Percentiles rank a stretch among this genome's conserved stretches.
Conservation (phyloP, 2,888 invertebrate genomes). For the Tipula confusa region DNA sequence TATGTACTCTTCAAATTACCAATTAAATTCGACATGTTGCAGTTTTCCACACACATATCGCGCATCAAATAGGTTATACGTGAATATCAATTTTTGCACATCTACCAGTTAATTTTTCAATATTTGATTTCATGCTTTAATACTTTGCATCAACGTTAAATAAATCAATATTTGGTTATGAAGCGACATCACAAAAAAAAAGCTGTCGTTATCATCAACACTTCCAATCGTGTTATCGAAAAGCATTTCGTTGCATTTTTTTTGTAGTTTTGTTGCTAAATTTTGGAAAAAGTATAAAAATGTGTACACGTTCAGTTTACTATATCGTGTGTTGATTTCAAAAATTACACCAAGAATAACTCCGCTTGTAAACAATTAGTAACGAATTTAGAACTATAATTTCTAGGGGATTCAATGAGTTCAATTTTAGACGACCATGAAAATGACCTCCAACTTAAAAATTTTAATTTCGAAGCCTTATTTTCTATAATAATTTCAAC, state of each 20-base stretch:
- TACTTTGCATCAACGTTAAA: not conserved
- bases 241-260: not conserved
- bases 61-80: not conserved
- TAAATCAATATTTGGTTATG: not conserved
- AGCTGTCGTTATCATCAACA: not conserved
- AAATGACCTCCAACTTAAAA: too few species aligned
- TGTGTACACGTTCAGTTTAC: too few species aligned
- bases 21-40: not conserved
- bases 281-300: not conserved
- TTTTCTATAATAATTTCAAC: too few species aligned
- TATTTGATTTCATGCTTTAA: constrained; percentile 1
- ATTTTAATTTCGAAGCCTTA: too few species aligned
- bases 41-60: not conserved
- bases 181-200: not conserved
- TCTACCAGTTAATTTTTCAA: not conserved
- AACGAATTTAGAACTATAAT: too few species aligned
- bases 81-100: not conserved
- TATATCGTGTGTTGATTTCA: too few species aligned
- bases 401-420: too few species aligned
- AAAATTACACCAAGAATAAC: too few species aligned
- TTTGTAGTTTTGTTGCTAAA: not conserved
- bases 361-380: too few species aligned
- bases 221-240: not conserved
- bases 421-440: too few species aligned
- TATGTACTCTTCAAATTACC: not conserved